phyloP scores from a whole-genome alignment of 1,140 invertebrate genomes.

The Cepaea nemoralis region DNA sequence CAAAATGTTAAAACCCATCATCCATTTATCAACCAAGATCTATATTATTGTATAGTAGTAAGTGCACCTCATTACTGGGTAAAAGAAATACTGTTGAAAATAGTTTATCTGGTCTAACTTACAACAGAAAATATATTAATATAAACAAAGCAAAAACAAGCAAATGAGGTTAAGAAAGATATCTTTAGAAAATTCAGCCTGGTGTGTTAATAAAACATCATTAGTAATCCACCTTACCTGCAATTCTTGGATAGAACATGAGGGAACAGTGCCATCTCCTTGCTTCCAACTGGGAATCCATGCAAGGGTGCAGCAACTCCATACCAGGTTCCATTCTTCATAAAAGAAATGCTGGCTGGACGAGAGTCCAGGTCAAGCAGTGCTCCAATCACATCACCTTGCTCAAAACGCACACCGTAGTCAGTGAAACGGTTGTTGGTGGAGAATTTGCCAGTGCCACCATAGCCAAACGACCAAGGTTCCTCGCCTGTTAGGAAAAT shows the following conservation, averaged over 20 bases:
- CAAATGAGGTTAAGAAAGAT: not conserved
- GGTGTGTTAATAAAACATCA: not conserved
- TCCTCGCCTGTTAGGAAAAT: conserved; percentile 76
- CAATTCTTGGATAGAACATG: conserved; percentile 91
- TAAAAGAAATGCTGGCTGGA: conserved; percentile 80
- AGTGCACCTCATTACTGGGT: too few relatives aligned
- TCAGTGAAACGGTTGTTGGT: conserved; percentile 83
- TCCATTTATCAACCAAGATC: too few relatives aligned
- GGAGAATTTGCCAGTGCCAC: conserved; percentile 85
- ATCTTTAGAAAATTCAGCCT: not conserved
- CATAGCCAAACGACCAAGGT: conserved; percentile 86
- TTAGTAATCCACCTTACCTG: conserved; percentile 63
- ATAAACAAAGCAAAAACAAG: not conserved
- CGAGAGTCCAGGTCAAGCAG: conserved; percentile 78
- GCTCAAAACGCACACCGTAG: conserved; percentile 81
- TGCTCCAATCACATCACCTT: conserved; percentile 85
- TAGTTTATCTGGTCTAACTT: too few relatives aligned
- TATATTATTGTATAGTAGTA: too few relatives aligned
- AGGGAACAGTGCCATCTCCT: conserved; percentile 82
- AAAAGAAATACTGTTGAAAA: too few relatives aligned
- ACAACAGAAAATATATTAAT: not conserved
- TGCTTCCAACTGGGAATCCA: conserved; percentile 70
- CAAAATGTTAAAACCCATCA: too few relatives aligned
- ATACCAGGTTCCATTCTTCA: conserved; percentile 85
- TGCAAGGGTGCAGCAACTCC: conserved; percentile 76